A percentile compares a stretch with the other conserved stretches of the same genome.
Conservation (phyloP, 2,797 vertebrate genomes). For the Syngnathus rostellatus region DNA sequence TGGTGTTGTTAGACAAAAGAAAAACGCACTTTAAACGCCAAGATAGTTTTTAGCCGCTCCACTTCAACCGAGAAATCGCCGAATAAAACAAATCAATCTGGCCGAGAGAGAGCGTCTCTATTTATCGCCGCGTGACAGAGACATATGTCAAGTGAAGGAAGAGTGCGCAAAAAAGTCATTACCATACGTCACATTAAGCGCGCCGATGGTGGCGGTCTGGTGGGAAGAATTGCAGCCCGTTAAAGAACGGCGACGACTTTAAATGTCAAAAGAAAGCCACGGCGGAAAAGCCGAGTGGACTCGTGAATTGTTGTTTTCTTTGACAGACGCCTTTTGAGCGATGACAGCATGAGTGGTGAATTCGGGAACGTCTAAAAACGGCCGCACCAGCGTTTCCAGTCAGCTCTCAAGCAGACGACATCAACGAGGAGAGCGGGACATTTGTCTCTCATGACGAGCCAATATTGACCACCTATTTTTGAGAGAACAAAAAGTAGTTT, state of each 20-base stretch:
- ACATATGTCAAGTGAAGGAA: slow-evolving; percentile 44
- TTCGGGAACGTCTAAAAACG: background rate
- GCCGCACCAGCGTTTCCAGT: background rate
- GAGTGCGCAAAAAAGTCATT: slow-evolving; percentile 51
- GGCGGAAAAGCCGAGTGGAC: background rate
- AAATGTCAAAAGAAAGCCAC: slow-evolving; percentile 5
- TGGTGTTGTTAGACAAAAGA: slow-evolving; percentile 12
- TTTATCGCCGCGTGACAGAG: slow-evolving; percentile 51
- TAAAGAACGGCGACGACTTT: background rate
- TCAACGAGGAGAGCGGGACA: background rate
- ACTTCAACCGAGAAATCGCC: slow-evolving; percentile 34
- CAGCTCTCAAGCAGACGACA: background rate
- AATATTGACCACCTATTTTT: too few species aligned
- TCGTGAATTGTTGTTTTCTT: background rate
- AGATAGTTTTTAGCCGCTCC: slow-evolving; percentile 1
- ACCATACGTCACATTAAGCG: slow-evolving; percentile 48
- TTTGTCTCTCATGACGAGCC: too few species aligned
- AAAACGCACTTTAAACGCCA: background rate
- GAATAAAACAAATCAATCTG: slow-evolving; percentile 47
- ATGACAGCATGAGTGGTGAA: background rate
- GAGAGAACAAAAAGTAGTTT: too few species aligned
- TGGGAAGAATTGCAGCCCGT: slow-evolving; percentile 19
- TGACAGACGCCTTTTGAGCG: background rate
- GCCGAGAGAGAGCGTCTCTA: slow-evolving; percentile 12
- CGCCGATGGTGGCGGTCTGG: slow-evolving; percentile 28